Conservation (phyloP, 2,797 vertebrate species). For the Silurus aristotelis region DNA sequence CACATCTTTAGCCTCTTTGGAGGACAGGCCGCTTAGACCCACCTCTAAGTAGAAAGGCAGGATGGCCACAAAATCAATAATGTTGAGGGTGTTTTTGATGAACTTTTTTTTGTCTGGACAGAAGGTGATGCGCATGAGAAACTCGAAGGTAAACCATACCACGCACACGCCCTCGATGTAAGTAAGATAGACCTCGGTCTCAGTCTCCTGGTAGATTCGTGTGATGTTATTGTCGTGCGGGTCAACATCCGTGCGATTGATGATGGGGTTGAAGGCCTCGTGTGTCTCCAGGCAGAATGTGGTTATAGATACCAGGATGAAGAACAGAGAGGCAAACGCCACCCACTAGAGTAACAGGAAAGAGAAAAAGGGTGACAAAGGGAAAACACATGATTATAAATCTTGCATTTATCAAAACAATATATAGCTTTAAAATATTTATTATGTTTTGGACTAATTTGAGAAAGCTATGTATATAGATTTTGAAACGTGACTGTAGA, state of each 20-base stretch:
- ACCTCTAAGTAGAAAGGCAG: slow-evolving; percentile 91
- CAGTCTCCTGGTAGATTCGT: slow-evolving; percentile 81
- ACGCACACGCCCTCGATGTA: slow-evolving; percentile 91
- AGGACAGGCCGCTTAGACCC: slow-evolving; percentile 86
- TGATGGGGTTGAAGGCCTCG: slow-evolving; percentile 86
- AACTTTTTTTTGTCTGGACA: slow-evolving; percentile 90
- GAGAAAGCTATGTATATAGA: background rate
- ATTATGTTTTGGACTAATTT: background rate
- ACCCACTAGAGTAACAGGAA: slow-evolving; percentile 75
- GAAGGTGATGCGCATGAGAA: slow-evolving; percentile 87
- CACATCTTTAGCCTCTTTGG: slow-evolving; percentile 89
- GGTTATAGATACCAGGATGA: slow-evolving; percentile 90
- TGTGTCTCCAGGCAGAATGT: slow-evolving; percentile 91
- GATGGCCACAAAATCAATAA: slow-evolving; percentile 92
- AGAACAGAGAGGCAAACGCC: slow-evolving; percentile 89
- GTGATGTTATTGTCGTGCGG: slow-evolving; percentile 81
- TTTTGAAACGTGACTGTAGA: background rate
- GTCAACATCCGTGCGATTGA: slow-evolving; percentile 84
- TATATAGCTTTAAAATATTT: background rate
- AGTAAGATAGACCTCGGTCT: slow-evolving; percentile 87
- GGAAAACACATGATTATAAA: background rate
- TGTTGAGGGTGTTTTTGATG: slow-evolving; percentile 88
- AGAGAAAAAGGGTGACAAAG: slow-evolving; percentile 20
- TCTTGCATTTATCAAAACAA: background rate
- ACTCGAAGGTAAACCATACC: slow-evolving; percentile 91